Percentiles rank a stretch among this genome's conserved stretches.
Conservation (phyloP, 1,140 invertebrate genomes). For the Cherax destructor region DNA sequence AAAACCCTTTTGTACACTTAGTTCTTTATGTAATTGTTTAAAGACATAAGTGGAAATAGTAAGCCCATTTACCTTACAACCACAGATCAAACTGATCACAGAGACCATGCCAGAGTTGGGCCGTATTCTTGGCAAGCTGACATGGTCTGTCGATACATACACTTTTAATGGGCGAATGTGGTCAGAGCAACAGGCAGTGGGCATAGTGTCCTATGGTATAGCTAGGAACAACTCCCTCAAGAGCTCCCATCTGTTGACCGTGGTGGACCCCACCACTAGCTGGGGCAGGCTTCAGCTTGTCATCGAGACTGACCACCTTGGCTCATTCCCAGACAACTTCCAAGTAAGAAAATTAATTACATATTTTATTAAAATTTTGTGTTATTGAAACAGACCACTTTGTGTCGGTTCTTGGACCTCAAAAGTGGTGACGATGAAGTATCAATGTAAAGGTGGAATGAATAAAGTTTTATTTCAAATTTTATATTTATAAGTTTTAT, state of each 20-base stretch:
- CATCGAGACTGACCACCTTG: constrained; percentile 49
- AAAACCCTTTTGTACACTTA: too few relatives aligned
- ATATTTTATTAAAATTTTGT: not conserved
- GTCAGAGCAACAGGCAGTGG: constrained; percentile 25
- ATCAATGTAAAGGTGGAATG: too few relatives aligned
- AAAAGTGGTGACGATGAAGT: too few relatives aligned
- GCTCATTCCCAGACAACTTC: constrained; percentile 55
- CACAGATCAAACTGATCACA: constrained; percentile 31
- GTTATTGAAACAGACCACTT: too few relatives aligned
- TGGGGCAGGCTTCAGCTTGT: constrained; percentile 25
- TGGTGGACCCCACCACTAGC: constrained; percentile 34
- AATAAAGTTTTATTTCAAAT: too few relatives aligned
- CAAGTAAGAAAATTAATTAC: constrained; percentile 20
- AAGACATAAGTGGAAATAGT: too few relatives aligned
- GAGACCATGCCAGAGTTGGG: constrained; percentile 38
- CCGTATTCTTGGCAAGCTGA: constrained; percentile 46
- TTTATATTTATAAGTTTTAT: too few relatives aligned
- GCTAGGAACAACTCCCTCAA: constrained; percentile 28
- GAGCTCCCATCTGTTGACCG: constrained; percentile 22
- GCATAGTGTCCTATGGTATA: constrained; percentile 43
- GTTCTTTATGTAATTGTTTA: too few relatives aligned
- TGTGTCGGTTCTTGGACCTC: too few relatives aligned
- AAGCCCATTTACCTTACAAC: too few relatives aligned
- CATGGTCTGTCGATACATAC: constrained; percentile 16
- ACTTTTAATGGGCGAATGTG: constrained; percentile 41